Base-by-base conservation (phyloP, 2,888 invertebrate genomes). In the Agriopis aurantiaria region DNA sequence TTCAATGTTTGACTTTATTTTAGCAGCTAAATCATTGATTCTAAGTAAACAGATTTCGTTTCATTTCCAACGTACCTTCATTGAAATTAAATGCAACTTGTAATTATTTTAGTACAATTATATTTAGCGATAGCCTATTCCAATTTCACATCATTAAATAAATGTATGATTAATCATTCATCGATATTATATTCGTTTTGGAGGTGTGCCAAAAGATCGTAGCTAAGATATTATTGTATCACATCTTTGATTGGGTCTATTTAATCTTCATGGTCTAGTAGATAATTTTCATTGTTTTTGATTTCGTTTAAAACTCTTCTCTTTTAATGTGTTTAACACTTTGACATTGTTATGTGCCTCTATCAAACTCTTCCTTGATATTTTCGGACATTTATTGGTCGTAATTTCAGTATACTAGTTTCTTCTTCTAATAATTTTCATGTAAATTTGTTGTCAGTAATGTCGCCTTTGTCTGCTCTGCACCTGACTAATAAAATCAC, bases 381-480 rank as follows among this genome's bases (percentile, higher is more conserved):
- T 23, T n/a, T 57, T 57, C 7, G 17, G 11, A 5, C 33, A 14
- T 43, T 10, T 43, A 8, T 57, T 46, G n/a, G 41, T 56, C 43
- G 56, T 43, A 8, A 48, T 12, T 48, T 48, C 48, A 7, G 33
- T 33, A 33, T 33, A 33, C 5, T 33, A 33, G 33, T 3, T 33
- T 3, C 33, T 33, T 33, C 3, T 33, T 33, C 4, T 5, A 33
- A 33, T 33, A 33, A 33, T 33, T 33, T 33, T 33, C 33, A 33
- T 23, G 17, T 33, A 7, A 12, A 48, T 5, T 12, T 48, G 48
- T 56, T 41, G 12, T 41, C 53, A 40, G 33, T 41, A 43, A 60
- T 56, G 45, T 63, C 63, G 68, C 46, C 68, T 68, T 52, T 63
- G 58, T 68, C 68, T 62, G 57, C 63, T 62, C 62, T 68, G 64